These are phyloP conservation scores for Cololabis saira DNA, from an alignment of 2,113 vertebrate species.

Conservation along the genomic window DNA sequence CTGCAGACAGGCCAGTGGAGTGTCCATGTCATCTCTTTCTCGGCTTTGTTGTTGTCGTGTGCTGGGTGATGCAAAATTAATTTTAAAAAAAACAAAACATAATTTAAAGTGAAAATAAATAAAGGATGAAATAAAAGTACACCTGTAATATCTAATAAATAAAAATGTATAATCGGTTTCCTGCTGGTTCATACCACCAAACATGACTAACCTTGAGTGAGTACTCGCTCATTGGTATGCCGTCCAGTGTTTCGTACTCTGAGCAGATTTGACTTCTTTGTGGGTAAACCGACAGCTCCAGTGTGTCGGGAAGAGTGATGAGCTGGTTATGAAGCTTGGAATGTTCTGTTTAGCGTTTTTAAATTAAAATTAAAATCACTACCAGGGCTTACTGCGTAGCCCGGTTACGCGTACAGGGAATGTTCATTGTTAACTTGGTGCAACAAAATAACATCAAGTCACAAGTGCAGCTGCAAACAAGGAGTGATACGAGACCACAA, in stretches of 20 bases:
- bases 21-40: no score
- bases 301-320: constrained; percentile 1
- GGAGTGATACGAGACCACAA: background rate
- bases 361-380: constrained; percentile 21
- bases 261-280: background rate
- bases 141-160: background rate
- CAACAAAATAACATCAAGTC: constrained; percentile 15
- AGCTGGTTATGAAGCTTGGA: background rate
- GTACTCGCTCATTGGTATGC: background rate
- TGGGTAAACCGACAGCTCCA: constrained; percentile 1
- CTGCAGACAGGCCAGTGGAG: no score
- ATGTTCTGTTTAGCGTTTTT: constrained; percentile 4
- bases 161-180: background rate
- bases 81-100: no score
- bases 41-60: no score
- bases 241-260: background rate
- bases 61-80: no score
- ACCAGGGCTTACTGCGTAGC: no score
- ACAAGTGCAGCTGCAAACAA: constrained; percentile 11
- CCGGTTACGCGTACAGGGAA: background rate
- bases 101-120: no score
- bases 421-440: constrained; percentile 9
- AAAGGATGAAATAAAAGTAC: no score
- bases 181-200: no score
- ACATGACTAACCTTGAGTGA: background rate